Evolutionary conservation across 1,140 invertebrate genomes (phyloP).

Genomic region (Aphelenchoides avenae): DNA sequence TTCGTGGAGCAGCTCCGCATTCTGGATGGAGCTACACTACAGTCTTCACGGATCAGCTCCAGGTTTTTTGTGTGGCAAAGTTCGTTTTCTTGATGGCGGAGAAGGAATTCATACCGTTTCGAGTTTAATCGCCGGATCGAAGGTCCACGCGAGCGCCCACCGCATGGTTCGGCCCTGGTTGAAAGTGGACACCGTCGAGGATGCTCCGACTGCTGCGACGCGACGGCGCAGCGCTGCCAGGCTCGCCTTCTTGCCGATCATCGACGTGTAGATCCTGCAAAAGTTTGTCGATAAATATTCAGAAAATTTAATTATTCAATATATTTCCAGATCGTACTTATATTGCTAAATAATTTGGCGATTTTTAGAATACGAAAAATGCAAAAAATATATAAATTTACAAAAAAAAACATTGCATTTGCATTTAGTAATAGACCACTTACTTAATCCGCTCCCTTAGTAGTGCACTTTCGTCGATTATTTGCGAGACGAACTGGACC

Average conservation of each 20-base stretch:
- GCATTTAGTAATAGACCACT: not conserved
- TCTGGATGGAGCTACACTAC: too few species aligned
- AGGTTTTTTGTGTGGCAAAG: too few species aligned
- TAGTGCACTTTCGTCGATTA: conserved; percentile 36
- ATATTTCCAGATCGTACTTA: too few species aligned
- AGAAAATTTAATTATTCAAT: too few species aligned
- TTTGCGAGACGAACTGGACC: conserved; percentile 17
- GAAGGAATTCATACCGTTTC: too few species aligned
- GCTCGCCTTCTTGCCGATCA: conserved; percentile 18
- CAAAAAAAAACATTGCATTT: too few species aligned
- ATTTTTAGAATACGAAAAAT: too few species aligned
- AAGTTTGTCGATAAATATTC: too few species aligned
- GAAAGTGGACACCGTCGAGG: conserved; percentile 15
- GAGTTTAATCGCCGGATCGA: conserved; percentile 7
- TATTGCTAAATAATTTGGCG: too few species aligned
- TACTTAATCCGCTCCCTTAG: conserved; percentile 15
- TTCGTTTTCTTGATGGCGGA: too few species aligned
- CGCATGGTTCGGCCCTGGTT: conserved; percentile 19
- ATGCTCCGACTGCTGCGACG: not conserved
- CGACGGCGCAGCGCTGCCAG: conserved; percentile 8
- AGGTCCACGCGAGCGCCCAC: conserved; percentile 29
- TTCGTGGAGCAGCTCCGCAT: too few species aligned
- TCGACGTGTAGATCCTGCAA: conserved; percentile 24
- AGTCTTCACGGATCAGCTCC: too few species aligned
- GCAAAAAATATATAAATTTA: conserved; percentile 5